phyloP scores from a whole-genome alignment of 2,797 vertebrate species.

The Cryptoblepharus egeriae region DNA sequence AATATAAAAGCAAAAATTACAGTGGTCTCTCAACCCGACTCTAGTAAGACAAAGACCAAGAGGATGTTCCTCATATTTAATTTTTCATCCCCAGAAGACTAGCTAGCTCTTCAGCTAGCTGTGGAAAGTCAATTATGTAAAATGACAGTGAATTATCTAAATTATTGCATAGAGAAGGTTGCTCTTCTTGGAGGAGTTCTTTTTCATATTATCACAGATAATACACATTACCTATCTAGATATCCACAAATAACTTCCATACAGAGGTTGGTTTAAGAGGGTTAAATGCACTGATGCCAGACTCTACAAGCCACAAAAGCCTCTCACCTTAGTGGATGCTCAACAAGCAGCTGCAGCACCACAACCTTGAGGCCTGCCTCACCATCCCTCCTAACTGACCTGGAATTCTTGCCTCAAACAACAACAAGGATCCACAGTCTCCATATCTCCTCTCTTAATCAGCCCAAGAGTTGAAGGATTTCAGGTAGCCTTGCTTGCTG shows the following conservation, averaged over 20 bases:
- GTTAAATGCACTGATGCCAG: background rate
- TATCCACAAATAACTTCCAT: constrained; percentile 26
- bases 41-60: background rate
- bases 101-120: constrained; percentile 14
- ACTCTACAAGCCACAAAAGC: background rate
- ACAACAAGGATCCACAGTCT: background rate
- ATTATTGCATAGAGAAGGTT: constrained; percentile 35
- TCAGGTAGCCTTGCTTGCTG: background rate
- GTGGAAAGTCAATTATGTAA: constrained; percentile 24
- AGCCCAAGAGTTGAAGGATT: background rate
- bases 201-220: constrained; percentile 45
- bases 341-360: background rate
- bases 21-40: background rate
- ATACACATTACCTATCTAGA: constrained; percentile 35
- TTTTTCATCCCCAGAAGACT: constrained; percentile 29
- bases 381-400: background rate
- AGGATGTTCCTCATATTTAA: constrained; percentile 12
- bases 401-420: background rate
- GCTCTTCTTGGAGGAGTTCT: constrained; percentile 33
- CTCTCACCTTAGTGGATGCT: background rate
- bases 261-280: constrained; percentile 3
- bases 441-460: background rate
- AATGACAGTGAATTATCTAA: constrained; percentile 20
- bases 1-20: background rate
- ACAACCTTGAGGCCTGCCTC: background rate